Base-by-base conservation (phyloP, 2,888 invertebrate species). In the Eilema griseolum region DNA sequence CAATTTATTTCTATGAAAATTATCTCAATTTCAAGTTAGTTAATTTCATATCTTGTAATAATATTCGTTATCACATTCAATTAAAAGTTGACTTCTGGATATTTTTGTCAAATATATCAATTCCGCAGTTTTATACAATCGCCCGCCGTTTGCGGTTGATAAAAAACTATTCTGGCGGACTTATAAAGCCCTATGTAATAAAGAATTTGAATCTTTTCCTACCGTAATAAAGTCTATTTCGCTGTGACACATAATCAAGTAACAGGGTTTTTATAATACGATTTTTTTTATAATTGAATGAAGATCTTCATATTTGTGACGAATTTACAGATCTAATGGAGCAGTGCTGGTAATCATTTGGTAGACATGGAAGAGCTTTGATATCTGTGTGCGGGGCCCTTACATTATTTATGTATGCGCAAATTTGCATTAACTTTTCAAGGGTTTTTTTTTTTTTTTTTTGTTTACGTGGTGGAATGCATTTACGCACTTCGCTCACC, bases 331-430 rank as follows among this genome's bases (percentile, higher is more conserved):
- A 73, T 69, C 66, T 75, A 77, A 82, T 71, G 68, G 71, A 70
- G 70, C 68, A 74, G 75, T 75, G 75, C 76, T 76, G 69, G 70
- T 78, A 72, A 73, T 75, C 20, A 69, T 79, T 77, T 74, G 75
- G 73, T 77, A 71, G 72, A 66, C 69, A 75, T 69, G 70, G 61
- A 14, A 62, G 72, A 81, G 81, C 73, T 75, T n/a, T 85, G 87
- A 89, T 92, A 93, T 93, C 93, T 86, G 83, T 83, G 84, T 87
- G 89, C 83, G 87, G 78, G 82, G 84, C 85, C 83, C 88, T 90
- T 90, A 89, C 86, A 90, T 93, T 89, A 93, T 92, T 90, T 92
- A 92, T 93, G 84, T 89, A 91, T 92, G 90, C 90, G 81, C 73
- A 85, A 90, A 94, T 93, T 94, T 93, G 93, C 93, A 93, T 93